These are phyloP conservation scores for Acromyrmex heyeri DNA, from an alignment of 1,140 invertebrate species.

Conservation along the genomic window DNA sequence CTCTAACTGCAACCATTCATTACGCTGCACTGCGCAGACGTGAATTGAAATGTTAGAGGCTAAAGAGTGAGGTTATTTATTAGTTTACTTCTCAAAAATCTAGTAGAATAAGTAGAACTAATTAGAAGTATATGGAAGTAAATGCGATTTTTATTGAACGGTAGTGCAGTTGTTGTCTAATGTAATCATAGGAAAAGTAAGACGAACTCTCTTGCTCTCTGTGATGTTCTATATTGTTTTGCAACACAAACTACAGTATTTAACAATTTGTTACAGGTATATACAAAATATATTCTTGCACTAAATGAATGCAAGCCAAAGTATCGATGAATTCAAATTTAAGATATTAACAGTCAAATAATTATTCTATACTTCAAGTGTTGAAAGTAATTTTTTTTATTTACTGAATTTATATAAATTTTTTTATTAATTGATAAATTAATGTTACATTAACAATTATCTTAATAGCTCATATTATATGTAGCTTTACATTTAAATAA, in stretches of 20 bases:
- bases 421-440: not conserved
- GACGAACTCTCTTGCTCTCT: not conserved
- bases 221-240: not conserved
- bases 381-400: not conserved
- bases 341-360: not conserved
- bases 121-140: not conserved
- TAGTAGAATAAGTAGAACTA: not conserved
- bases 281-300: not conserved
- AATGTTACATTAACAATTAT: not conserved
- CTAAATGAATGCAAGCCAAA: not conserved
- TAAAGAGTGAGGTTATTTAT: too few relatives aligned
- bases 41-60: too few relatives aligned
- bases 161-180: not conserved
- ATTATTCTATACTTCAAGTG: not conserved
- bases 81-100: not conserved
- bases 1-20: not conserved
- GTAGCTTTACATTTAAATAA: not conserved
- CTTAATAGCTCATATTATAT: not conserved
- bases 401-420: not conserved
- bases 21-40: not conserved
- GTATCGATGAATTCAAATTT: not conserved
- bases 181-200: not conserved
- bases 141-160: not conserved
- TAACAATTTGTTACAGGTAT: conserved; percentile 8
- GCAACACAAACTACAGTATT: not conserved